Percentiles rank a stretch among this genome's conserved stretches.
These are phyloP conservation scores for Colletes gigas DNA, from an alignment of 1,140 invertebrate genomes.

Conservation along the genomic window DNA sequence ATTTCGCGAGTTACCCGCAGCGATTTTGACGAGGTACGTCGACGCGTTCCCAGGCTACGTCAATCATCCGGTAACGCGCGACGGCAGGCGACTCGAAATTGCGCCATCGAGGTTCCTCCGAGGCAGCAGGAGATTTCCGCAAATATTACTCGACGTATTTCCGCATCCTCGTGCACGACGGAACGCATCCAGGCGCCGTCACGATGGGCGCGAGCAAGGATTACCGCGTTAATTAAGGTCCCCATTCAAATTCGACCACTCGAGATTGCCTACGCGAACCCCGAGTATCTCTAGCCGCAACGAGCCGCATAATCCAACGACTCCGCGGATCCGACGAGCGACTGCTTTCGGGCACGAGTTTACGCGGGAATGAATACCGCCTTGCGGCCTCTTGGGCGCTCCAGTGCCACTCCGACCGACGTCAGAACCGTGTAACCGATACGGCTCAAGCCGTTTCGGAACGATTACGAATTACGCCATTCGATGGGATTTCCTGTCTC, in stretches of 20 bases:
- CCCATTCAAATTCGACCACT: conserved; percentile 55
- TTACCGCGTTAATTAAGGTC: conserved; percentile 67
- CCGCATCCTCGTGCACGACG: not conserved
- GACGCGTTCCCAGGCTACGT: not conserved
- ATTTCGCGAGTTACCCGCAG: not conserved
- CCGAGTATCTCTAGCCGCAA: not conserved
- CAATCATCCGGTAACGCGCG: not conserved
- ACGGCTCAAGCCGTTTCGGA: too few species aligned
- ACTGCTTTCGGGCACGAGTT: not conserved
- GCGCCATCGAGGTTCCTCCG: not conserved
- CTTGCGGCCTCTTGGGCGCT: too few species aligned
- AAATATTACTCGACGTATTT: not conserved
- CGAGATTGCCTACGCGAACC: not conserved
- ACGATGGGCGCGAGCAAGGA: conserved; percentile 10
- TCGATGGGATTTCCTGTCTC: too few species aligned
- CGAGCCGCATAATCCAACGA: conserved; percentile 41
- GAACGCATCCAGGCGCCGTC: conserved; percentile 3
- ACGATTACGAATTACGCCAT: too few species aligned
- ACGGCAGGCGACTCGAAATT: not conserved
- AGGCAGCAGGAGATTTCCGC: not conserved
- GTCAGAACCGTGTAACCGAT: too few species aligned
- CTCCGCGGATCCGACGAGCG: conserved; percentile 35
- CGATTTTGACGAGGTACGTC: too few species aligned
- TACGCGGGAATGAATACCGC: too few species aligned
- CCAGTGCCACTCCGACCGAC: too few species aligned